Conservation (phyloP, 1,140 invertebrate species). For the Lucilia sericata region DNA sequence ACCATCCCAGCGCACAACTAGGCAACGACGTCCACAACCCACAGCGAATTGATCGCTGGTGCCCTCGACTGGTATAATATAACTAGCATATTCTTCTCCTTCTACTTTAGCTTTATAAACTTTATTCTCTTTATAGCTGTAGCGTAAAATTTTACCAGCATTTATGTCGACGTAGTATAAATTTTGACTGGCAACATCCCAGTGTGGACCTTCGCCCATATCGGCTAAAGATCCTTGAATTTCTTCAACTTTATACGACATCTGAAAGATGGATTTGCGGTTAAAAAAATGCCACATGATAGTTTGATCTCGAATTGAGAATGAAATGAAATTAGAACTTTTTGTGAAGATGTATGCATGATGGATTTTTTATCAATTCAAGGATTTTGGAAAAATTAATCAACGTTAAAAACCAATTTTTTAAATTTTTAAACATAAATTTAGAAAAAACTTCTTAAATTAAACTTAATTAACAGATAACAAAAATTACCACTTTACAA, state of each 20-base stretch:
- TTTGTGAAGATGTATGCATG: too few species aligned
- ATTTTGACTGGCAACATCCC: conserved; percentile 73
- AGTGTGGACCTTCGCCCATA: conserved; percentile 76
- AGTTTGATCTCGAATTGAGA: too few species aligned
- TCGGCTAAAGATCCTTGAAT: conserved; percentile 62
- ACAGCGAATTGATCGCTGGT: conserved; percentile 74
- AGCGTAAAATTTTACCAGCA: conserved; percentile 71
- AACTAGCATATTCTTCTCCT: conserved; percentile 70
- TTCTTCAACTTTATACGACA: conserved; percentile 64
- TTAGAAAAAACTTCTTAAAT: too few species aligned
- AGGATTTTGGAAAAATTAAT: too few species aligned
- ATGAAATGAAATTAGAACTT: too few species aligned
- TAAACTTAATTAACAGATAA: neutral
- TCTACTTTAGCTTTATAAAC: conserved; percentile 68
- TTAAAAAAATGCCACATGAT: too few species aligned
- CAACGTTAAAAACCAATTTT: too few species aligned
- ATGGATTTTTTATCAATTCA: too few species aligned
- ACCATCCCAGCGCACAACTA: conserved; percentile 78
- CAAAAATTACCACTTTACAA: neutral
- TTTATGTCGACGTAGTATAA: conserved; percentile 79
- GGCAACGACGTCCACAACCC: conserved; percentile 73
- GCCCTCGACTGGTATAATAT: conserved; percentile 78
- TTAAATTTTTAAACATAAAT: too few species aligned
- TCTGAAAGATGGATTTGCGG: conserved; percentile 48
- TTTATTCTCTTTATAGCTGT: conserved; percentile 71